These are phyloP conservation scores for Chironomus tepperi DNA, from an alignment of 1,140 invertebrate species.

Conservation along the genomic window DNA sequence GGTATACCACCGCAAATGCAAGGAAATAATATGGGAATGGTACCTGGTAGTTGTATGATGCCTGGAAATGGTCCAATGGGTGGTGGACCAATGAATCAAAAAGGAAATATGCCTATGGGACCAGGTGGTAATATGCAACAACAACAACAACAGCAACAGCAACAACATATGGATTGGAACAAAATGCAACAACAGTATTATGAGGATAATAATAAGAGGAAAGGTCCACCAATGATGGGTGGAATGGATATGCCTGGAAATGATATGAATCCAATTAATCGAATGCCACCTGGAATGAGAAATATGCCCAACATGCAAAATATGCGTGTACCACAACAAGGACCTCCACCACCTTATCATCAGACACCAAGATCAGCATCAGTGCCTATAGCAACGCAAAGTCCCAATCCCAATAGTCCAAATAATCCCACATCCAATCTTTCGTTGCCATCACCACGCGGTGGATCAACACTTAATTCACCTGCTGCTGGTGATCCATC, in stretches of 20 bases:
- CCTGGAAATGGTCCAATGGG: constrained; percentile 26
- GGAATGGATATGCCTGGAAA: constrained; percentile 26
- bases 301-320: constrained; percentile 40
- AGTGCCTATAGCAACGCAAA: constrained; percentile 68
- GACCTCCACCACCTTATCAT: constrained; percentile 79
- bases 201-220: constrained; percentile 49
- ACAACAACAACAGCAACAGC: constrained; percentile 35
- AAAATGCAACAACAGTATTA: constrained; percentile 79
- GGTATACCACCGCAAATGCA: background rate
- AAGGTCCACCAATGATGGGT: constrained; percentile 27
- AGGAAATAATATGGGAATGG: constrained; percentile 17
- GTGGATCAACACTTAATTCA: constrained; percentile 49
- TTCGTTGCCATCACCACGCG: constrained; percentile 60
- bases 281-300: constrained; percentile 26
- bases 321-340: constrained; percentile 54
- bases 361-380: constrained; percentile 72
- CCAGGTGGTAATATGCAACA: constrained; percentile 39
- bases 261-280: constrained; percentile 25
- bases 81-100: constrained; percentile 31
- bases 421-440: constrained; percentile 60
- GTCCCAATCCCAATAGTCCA: constrained; percentile 59
- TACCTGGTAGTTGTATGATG: constrained; percentile 18
- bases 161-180: constrained; percentile 69
- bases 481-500: constrained; percentile 48
- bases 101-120: constrained; percentile 37